phyloP scores from a whole-genome alignment of 2,888 invertebrate species.

The Metopia argyrocephala region DNA sequence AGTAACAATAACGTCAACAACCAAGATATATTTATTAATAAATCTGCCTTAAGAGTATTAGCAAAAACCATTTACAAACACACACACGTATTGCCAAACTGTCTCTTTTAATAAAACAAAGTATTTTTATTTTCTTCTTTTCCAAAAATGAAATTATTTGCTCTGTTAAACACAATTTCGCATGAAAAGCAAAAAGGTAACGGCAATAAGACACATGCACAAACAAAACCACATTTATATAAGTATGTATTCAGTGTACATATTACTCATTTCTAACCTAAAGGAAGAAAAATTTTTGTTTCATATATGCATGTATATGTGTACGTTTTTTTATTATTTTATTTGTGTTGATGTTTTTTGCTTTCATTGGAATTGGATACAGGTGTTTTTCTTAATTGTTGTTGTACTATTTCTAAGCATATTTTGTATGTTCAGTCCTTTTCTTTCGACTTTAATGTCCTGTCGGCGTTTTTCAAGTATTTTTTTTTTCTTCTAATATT shows the following conservation, averaged over 20 bases:
- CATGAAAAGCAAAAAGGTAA: not conserved
- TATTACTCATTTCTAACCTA: not conserved
- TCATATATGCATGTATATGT: too few species aligned
- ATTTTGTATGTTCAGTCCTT: too few species aligned
- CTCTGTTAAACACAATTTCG: slow-evolving; percentile 29
- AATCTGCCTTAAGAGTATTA: slow-evolving; percentile 27
- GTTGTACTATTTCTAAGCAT: too few species aligned
- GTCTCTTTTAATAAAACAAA: slow-evolving; percentile 17
- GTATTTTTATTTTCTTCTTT: not conserved
- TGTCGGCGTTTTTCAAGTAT: too few species aligned
- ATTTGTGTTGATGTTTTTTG: too few species aligned
- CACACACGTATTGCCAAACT: not conserved
- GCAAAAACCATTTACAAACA: not conserved
- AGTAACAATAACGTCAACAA: not conserved
- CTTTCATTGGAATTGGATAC: too few species aligned
- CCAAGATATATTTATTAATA: not conserved
- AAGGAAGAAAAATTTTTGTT: not conserved
- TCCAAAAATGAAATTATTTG: slow-evolving; percentile 6
- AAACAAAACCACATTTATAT: not conserved
- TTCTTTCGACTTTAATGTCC: too few species aligned
- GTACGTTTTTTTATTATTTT: too few species aligned
- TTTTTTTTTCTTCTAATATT: too few species aligned
- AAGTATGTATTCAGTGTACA: not conserved
- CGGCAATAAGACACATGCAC: not conserved
- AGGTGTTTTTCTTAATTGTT: too few species aligned